These are phyloP conservation scores for Hemiscyllium ocellatum DNA, from an alignment of 2,113 vertebrate genomes.

Conservation along the genomic window DNA sequence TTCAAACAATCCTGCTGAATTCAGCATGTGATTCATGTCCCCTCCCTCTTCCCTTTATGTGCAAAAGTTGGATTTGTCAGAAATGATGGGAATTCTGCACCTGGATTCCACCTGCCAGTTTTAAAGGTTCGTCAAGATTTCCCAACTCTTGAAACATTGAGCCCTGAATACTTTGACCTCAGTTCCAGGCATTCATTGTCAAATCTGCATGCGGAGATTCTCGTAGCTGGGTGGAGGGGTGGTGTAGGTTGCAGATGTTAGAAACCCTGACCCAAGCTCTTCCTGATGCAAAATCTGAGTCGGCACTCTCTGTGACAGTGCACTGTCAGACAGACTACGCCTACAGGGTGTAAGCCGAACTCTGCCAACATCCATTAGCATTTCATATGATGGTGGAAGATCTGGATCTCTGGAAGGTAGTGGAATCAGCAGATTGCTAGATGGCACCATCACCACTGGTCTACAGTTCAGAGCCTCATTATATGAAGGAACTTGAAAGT, in stretches of 20 bases:
- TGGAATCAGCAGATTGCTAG: background rate
- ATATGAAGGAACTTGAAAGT: slow-evolving; percentile 47
- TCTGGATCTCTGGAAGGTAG: slow-evolving; percentile 42
- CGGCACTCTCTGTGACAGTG: slow-evolving; percentile 44
- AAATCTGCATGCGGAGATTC: slow-evolving; percentile 41
- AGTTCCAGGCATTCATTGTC: background rate
- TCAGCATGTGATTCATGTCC: background rate
- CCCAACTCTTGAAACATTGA: background rate
- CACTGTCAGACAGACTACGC: slow-evolving; percentile 42
- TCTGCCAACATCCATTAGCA: slow-evolving; percentile 42
- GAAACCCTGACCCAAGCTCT: background rate
- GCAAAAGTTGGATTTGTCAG: background rate
- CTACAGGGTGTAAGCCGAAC: slow-evolving; percentile 39
- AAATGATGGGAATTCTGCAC: background rate
- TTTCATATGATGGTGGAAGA: slow-evolving; percentile 38
- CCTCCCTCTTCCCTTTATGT: background rate
- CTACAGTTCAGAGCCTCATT: slow-evolving; percentile 53
- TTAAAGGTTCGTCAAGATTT: background rate
- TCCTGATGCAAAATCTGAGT: slow-evolving; percentile 43
- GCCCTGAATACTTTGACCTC: background rate
- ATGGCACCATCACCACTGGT: slow-evolving; percentile 31
- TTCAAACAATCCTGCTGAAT: background rate
- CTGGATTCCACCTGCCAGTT: background rate
- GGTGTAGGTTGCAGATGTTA: background rate
- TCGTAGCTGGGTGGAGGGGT: slow-evolving; percentile 55